Percentiles rank a stretch among this genome's conserved stretches.
These are phyloP conservation scores for Microtus richardsoni DNA, from an alignment of 2,113 vertebrate species.

Conservation along the genomic window DNA sequence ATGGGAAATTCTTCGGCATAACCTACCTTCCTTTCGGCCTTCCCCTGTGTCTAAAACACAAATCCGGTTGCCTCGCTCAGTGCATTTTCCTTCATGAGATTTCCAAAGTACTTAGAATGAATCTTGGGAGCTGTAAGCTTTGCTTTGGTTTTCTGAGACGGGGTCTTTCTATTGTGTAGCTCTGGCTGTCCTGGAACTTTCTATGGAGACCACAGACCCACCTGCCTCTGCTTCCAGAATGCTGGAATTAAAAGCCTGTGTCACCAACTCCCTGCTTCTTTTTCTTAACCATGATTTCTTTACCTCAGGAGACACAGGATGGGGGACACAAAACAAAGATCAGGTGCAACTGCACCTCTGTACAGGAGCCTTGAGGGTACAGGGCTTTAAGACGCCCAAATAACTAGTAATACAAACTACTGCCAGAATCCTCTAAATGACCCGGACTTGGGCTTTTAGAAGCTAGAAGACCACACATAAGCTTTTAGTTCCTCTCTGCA, in stretches of 20 bases:
- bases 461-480: background rate
- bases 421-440: background rate
- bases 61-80: background rate
- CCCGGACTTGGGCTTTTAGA: background rate
- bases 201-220: background rate
- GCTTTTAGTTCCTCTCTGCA: background rate
- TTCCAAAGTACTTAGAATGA: background rate
- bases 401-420: background rate
- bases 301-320: fast-evolving
- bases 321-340: background rate
- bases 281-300: background rate
- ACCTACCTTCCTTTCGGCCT: background rate
- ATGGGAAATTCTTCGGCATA: background rate
- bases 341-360: background rate
- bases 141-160: background rate
- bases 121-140: background rate
- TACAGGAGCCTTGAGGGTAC: background rate
- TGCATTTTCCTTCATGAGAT: background rate
- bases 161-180: background rate
- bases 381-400: background rate
- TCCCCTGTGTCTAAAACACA: background rate
- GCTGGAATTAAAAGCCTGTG: background rate
- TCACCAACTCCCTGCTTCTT: background rate
- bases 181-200: background rate
- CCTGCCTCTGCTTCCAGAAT: background rate